Conservation (phyloP, 1,140 invertebrate species). For the Wiebesia pumilae region DNA sequence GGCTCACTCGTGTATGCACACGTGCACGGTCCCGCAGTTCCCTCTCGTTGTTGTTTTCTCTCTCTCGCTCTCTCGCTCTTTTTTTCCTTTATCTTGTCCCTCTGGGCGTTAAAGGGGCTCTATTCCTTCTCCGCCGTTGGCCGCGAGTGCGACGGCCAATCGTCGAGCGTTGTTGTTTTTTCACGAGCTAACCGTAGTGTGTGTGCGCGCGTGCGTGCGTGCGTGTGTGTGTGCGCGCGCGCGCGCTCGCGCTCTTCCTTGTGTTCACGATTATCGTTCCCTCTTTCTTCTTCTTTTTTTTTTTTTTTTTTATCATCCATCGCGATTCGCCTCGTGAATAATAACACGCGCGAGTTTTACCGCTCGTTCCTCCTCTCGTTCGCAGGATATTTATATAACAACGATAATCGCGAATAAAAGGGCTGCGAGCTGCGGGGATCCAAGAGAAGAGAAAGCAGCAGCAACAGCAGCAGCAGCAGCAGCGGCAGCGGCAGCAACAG, state of each 20-base stretch:
- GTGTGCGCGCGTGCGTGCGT: background rate
- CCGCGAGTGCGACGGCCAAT: conserved; percentile 14
- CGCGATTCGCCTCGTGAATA: background rate
- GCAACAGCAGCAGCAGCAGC: too few relatives aligned
- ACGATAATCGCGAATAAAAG: background rate
- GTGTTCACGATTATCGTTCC: background rate
- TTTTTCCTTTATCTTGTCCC: background rate
- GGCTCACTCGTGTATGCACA: background rate
- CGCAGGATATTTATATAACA: background rate
- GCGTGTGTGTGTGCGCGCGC: background rate
- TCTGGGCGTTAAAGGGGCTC: background rate
- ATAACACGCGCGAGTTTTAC: background rate
- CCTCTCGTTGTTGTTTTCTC: background rate
- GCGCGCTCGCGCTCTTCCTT: background rate
- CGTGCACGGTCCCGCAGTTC: background rate
- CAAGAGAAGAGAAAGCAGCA: background rate
- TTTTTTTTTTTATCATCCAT: background rate
- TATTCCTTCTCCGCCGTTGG: background rate
- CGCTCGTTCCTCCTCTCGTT: background rate
- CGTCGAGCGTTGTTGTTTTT: background rate
- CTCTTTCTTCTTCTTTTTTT: too few relatives aligned
- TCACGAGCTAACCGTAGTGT: background rate
- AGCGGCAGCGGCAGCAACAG: background rate
- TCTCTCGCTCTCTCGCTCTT: background rate
- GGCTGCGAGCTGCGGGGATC: background rate